Evolutionary conservation across 2,888 invertebrate species (phyloP).

Genomic region (Pyrgus malvae): DNA sequence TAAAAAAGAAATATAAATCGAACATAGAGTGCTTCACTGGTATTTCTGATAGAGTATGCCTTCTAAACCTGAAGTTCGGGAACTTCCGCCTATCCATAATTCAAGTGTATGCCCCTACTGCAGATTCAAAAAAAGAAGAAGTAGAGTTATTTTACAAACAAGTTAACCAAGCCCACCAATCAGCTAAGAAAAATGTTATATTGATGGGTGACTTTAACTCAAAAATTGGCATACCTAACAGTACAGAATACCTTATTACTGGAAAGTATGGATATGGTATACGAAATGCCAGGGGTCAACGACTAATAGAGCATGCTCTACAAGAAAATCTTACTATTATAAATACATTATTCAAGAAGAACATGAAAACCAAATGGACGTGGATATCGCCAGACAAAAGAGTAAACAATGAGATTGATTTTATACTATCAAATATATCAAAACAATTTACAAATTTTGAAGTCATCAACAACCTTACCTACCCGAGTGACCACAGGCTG

Average conservation of each 20-base stretch:
- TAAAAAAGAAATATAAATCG: too few relatives aligned
- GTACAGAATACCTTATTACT: neutral
- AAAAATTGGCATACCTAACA: neutral
- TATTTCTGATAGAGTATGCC: too few relatives aligned
- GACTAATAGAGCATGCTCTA: neutral
- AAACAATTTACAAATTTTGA: neutral
- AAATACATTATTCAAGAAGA: neutral
- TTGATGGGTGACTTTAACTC: too few relatives aligned
- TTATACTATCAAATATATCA: neutral
- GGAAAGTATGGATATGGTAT: neutral
- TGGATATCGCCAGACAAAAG: constrained; percentile 27
- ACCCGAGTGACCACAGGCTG: constrained; percentile 6
- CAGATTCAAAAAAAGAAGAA: too few relatives aligned
- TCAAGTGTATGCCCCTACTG: too few relatives aligned
- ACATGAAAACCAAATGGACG: constrained; percentile 27
- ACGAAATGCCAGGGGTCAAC: neutral
- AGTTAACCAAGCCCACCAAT: too few relatives aligned
- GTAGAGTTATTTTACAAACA: too few relatives aligned
- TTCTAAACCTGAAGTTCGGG: too few relatives aligned
- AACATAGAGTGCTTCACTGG: too few relatives aligned
- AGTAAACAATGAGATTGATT: constrained; percentile 23
- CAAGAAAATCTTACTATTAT: neutral
- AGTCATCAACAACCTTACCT: neutral
- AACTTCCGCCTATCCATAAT: too few relatives aligned
- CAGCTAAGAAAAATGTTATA: too few relatives aligned